phyloP scores from a whole-genome alignment of 1,140 invertebrate genomes.

The Temnothorax curvispinosus region DNA sequence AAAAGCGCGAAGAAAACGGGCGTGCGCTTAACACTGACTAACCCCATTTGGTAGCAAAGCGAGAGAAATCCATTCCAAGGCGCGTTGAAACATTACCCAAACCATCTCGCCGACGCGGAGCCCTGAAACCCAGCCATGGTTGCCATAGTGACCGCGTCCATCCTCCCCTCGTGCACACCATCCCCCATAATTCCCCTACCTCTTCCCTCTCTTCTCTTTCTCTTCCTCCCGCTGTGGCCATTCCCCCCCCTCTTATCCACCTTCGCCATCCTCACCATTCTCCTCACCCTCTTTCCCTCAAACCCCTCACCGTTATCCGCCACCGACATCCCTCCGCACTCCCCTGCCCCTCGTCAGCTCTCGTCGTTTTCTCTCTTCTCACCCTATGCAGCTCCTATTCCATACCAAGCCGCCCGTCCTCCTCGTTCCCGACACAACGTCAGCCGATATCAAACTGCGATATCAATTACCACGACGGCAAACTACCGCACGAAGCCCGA shows the following conservation, averaged over 20 bases:
- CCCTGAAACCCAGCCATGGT: constrained; percentile 80
- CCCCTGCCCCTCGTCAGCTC: constrained; percentile 20
- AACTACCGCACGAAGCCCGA: constrained; percentile 60
- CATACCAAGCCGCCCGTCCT: background rate
- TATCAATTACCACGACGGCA: constrained; percentile 70
- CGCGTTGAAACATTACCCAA: constrained; percentile 79
- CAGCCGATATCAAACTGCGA: constrained; percentile 71
- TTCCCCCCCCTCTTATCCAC: constrained; percentile 53
- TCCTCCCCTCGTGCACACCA: constrained; percentile 70
- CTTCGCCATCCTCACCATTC: constrained; percentile 44
- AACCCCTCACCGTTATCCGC: background rate
- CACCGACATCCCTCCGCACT: constrained; percentile 56
- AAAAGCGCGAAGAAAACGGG: constrained; percentile 60
- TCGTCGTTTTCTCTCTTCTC: background rate
- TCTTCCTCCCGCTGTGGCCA: constrained; percentile 66
- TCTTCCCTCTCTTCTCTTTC: constrained; percentile 59
- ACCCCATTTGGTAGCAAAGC: constrained; percentile 79
- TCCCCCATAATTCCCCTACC: constrained; percentile 63
- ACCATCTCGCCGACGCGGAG: constrained; percentile 70
- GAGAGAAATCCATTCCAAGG: constrained; percentile 81
- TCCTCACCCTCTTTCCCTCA: constrained; percentile 6
- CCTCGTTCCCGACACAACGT: constrained; percentile 57
- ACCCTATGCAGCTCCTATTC: constrained; percentile 46
- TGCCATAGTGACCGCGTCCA: constrained; percentile 80
- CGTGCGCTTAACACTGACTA: constrained; percentile 76